Evolutionary conservation across 2,888 invertebrate species (phyloP), one percentile per base, ranked within the genome.

Genomic region (Allolobophora icterica): DNA sequence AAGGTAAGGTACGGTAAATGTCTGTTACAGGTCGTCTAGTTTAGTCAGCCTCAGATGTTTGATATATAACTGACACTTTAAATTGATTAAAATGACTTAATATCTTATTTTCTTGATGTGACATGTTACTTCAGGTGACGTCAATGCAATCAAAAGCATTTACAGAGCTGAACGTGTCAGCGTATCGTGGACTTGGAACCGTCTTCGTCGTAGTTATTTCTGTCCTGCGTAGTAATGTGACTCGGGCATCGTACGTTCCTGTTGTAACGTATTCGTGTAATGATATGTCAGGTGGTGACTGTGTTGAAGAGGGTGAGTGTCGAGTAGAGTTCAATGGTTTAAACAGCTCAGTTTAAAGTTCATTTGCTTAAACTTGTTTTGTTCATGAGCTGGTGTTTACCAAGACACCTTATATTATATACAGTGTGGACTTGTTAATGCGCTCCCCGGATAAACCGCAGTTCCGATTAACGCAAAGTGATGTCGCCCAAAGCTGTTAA

Each of bases 221-320:
- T 34, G 17, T 87, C 17, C 2, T n/a, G 11, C n/a, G 2, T 71
- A 13, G 11, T 87, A 17, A 6, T 35, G 38, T 87, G 17, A 87
- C 87, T n/a, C 34, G 8, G 34, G 87, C 87, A 30, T 87, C 87
- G 24, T 87, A 87, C 17, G 87, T 87, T 87, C 87, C 87, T 35
- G 38, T 38, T 24, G 38, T 87, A 35, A 87, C 87, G 38, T 87
- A 87, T 24, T 87, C 38, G 13, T 87, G 87, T 87, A 17, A 35
- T 35, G 87, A 87, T 87, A 24, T 17, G 17, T 0, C 1, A 1
- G 15, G n/a, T 35, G 15, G n/a, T 35, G 87, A 35, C 24, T 87
- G 87, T 87, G 11, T 38, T 35, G 87, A 38, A 17, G 87, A 87
- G 38, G 87, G 87, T 87, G 21, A 38, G 87, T 35, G 15, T 38